phyloP scores from a whole-genome alignment of 2,797 vertebrate genomes.

The Hemibagrus guttatus region DNA sequence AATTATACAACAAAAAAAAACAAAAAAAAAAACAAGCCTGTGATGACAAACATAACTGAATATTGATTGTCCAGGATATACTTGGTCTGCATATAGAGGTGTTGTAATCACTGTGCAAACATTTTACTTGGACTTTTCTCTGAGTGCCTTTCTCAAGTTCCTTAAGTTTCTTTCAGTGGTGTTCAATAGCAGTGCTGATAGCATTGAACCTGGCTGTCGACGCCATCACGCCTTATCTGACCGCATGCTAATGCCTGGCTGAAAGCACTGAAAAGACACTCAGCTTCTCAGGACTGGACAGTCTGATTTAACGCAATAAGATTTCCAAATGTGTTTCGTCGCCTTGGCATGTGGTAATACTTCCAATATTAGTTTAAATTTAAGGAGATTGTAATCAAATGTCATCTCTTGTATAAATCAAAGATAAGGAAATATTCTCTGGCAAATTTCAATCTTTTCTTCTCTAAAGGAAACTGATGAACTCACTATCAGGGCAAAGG shows the following conservation, averaged over 20 bases:
- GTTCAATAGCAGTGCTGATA: conserved; percentile 13
- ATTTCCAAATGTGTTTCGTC: background rate
- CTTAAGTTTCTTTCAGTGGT: background rate
- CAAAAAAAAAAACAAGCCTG: too few species aligned
- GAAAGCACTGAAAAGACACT: conserved; percentile 6
- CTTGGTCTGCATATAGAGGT: background rate
- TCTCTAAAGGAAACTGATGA: background rate
- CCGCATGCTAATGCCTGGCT: conserved; percentile 10
- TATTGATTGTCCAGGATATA: background rate
- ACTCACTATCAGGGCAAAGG: background rate
- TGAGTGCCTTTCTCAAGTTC: conserved; percentile 16
- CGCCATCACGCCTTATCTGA: conserved; percentile 25
- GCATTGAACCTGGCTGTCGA: conserved; percentile 22
- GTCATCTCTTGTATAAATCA: conserved; percentile 5
- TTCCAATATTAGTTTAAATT: conserved; percentile 22
- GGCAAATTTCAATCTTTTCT: background rate
- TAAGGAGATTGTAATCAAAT: conserved; percentile 14
- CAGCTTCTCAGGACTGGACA: background rate
- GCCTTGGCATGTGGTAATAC: background rate
- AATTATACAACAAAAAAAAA: background rate
- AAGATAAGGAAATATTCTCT: background rate
- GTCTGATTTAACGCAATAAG: background rate
- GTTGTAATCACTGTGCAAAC: background rate
- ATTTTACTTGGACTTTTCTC: background rate
- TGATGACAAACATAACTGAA: background rate